phyloP scores from a whole-genome alignment of 2,888 invertebrate genomes.

The Cotesia congregata region DNA sequence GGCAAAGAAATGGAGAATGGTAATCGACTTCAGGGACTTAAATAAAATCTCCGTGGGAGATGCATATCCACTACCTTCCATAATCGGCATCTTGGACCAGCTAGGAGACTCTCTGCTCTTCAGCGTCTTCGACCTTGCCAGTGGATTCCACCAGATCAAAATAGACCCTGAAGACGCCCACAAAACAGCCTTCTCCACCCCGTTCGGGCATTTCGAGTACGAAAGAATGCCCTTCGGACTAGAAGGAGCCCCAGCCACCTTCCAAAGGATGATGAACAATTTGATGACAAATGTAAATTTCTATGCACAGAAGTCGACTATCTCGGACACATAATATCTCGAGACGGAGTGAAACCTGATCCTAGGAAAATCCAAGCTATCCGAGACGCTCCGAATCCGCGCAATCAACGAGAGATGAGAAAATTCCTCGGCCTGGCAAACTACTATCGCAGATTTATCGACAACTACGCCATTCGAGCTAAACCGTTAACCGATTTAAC shows the following conservation, averaged over 20 bases:
- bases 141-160: neutral
- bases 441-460: neutral
- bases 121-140: too few relatives aligned
- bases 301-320: neutral
- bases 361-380: neutral
- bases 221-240: neutral
- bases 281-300: neutral
- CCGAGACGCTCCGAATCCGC: neutral
- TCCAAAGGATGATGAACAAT: conserved; percentile 1
- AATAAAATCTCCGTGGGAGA: too few relatives aligned
- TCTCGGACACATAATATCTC: neutral
- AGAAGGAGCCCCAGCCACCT: neutral
- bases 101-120: too few relatives aligned
- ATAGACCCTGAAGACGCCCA: neutral
- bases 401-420: neutral
- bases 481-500: neutral
- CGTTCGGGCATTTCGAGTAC: neutral
- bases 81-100: too few relatives aligned
- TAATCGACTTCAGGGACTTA: too few relatives aligned
- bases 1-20: too few relatives aligned
- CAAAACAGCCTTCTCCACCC: neutral
- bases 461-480: neutral
- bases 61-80: too few relatives aligned
- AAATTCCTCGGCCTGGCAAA: neutral
- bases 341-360: neutral